A percentile compares a stretch with the other conserved stretches of the same genome.
Evolutionary conservation across 2,888 invertebrate species (phyloP).

Genomic region (Auanema sp.): DNA sequence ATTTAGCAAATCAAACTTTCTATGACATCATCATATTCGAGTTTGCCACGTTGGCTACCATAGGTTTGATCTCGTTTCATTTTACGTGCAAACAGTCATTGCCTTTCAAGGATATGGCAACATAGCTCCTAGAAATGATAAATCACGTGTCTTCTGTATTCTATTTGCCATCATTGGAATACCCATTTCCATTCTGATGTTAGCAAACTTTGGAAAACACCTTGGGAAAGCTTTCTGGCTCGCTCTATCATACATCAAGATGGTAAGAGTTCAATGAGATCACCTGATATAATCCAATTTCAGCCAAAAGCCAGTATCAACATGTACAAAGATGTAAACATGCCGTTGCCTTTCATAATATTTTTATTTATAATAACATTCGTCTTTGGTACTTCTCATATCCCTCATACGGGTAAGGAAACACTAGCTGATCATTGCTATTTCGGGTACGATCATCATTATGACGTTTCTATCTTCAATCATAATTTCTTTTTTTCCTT

Average conservation of each 20-base stretch:
- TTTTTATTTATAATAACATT: constrained; percentile 33
- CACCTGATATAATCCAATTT: no score
- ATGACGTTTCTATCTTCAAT: not conserved
- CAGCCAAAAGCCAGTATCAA: constrained; percentile 21
- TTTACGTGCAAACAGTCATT: not conserved
- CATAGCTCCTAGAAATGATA: constrained; percentile 36
- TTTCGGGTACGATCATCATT: constrained; percentile 29
- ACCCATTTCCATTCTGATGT: constrained; percentile 32
- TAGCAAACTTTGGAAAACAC: constrained; percentile 37
- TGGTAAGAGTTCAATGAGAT: constrained; percentile 3
- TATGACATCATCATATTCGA: constrained; percentile 40
- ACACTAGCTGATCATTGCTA: constrained; percentile 36
- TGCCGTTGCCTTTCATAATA: constrained; percentile 32
- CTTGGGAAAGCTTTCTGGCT: constrained; percentile 18
- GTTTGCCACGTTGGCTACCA: constrained; percentile 40
- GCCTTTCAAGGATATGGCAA: constrained; percentile 44
- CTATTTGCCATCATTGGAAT: constrained; percentile 42
- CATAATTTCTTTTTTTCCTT: constrained; percentile 16
- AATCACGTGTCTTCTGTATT: constrained; percentile 36
- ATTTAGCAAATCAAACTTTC: constrained; percentile 22
- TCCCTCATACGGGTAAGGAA: constrained; percentile 31
- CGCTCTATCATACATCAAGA: constrained; percentile 3
- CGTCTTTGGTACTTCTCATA: constrained; percentile 24
- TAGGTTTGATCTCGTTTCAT: constrained; percentile 20
- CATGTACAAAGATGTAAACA: constrained; percentile 28